Conservation (phyloP, 2,113 vertebrate species). For the Vulpes ferrilata region DNA sequence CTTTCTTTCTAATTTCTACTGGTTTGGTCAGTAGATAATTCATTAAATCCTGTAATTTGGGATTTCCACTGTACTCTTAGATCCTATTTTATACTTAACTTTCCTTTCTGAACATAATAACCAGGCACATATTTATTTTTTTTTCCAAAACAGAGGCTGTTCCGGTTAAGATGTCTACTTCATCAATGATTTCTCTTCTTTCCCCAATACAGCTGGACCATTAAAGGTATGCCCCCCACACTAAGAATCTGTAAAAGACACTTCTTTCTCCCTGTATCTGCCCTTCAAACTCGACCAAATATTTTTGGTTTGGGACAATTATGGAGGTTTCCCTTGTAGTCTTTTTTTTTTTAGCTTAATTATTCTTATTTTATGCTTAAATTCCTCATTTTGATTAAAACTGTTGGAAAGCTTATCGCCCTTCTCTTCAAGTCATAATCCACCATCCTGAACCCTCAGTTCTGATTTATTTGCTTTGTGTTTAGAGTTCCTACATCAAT, state of each 20-base stretch:
- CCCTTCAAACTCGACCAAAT: neutral
- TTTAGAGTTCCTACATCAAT: neutral
- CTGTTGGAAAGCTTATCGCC: neutral
- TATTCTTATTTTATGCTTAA: neutral
- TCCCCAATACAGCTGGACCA: neutral
- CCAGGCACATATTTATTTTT: neutral
- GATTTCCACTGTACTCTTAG: neutral
- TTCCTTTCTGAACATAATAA: neutral
- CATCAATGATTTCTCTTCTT: neutral
- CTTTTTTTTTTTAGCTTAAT: neutral
- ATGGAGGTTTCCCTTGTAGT: neutral
- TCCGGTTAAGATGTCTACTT: neutral
- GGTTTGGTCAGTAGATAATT: neutral
- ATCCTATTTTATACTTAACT: neutral
- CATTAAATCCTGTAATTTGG: neutral
- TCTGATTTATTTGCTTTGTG: neutral
- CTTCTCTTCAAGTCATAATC: neutral
- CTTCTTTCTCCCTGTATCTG: neutral
- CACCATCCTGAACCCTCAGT: neutral
- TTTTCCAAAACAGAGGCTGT: neutral
- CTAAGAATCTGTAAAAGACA: neutral
- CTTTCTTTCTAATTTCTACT: neutral
- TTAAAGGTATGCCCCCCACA: neutral
- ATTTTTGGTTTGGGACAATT: neutral
- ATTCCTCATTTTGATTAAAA: slow-evolving; percentile 13